Evolutionary conservation across 2,113 vertebrate genomes (phyloP).

Genomic region (Chaetura pelagica): DNA sequence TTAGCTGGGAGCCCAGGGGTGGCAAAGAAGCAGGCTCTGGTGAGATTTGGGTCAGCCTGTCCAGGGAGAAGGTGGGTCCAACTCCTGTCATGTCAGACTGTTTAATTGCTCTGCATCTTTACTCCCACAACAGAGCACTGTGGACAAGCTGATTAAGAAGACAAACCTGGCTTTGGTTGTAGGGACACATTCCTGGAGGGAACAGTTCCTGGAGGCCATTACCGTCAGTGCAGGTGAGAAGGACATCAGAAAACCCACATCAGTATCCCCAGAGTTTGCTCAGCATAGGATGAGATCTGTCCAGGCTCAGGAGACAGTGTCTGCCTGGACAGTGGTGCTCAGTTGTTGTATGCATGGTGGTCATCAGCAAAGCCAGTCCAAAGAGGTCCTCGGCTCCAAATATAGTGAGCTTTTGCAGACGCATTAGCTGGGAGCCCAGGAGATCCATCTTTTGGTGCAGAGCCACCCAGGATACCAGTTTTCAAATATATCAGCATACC

Average conservation of each 20-base stretch:
- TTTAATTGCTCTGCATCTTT: conserved; percentile 54
- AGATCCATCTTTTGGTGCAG: background rate
- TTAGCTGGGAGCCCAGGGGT: too few relatives aligned
- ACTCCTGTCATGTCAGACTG: background rate
- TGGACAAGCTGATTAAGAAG: conserved; percentile 98
- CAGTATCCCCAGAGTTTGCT: background rate
- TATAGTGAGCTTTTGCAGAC: background rate
- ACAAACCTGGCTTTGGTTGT: conserved; percentile 97
- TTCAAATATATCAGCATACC: background rate
- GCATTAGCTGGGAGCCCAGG: background rate
- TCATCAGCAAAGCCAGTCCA: background rate
- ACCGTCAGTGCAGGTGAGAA: conserved; percentile 95
- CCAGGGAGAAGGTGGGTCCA: background rate
- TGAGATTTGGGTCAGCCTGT: background rate
- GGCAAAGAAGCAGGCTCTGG: background rate
- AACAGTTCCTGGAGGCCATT: conserved; percentile 98
- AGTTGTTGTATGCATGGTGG: rapidly evolving
- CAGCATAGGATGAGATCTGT: background rate
- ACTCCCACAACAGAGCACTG: conserved; percentile 85
- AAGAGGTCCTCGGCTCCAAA: background rate
- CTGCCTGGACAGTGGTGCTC: background rate
- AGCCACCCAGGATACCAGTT: background rate
- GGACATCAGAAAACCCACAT: background rate
- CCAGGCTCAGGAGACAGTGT: background rate
- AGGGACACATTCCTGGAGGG: conserved; percentile 97